These are phyloP conservation scores for Corythoichthys haematopterus DNA, from an alignment of 2,113 vertebrate species.

Conservation along the genomic window DNA sequence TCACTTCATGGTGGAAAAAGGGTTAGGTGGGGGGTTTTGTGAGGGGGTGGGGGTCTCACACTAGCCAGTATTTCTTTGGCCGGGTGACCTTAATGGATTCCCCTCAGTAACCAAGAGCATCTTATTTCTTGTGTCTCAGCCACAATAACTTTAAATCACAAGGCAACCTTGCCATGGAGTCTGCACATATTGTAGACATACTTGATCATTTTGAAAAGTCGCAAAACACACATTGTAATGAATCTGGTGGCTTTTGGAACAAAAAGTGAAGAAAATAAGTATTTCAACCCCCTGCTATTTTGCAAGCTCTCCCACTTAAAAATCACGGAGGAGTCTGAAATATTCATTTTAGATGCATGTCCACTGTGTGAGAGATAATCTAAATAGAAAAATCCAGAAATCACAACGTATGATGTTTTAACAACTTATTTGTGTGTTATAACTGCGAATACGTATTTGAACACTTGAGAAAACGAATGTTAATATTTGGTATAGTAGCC, in stretches of 20 bases:
- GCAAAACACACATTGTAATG: background rate
- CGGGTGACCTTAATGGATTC: background rate
- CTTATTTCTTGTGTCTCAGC: background rate
- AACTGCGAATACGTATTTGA: no score
- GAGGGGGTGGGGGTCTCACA: background rate
- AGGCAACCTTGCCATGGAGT: background rate
- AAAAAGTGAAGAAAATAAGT: no score
- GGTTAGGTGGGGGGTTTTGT: background rate
- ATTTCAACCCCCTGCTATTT: no score
- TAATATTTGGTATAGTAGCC: no score
- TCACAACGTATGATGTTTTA: no score
- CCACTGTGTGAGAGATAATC: no score
- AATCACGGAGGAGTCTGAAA: no score
- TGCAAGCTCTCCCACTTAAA: no score
- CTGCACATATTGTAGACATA: background rate
- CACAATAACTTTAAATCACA: slow-evolving; percentile 7
- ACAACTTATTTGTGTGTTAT: no score
- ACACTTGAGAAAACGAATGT: no score
- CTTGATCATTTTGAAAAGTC: background rate
- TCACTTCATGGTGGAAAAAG: background rate
- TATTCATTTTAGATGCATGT: no score
- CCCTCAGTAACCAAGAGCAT: background rate
- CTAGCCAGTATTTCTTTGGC: background rate
- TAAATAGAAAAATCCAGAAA: no score
- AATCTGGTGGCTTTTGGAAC: background rate